Conservation (phyloP, 1,140 invertebrate species). For the Antheraea pernyi region DNA sequence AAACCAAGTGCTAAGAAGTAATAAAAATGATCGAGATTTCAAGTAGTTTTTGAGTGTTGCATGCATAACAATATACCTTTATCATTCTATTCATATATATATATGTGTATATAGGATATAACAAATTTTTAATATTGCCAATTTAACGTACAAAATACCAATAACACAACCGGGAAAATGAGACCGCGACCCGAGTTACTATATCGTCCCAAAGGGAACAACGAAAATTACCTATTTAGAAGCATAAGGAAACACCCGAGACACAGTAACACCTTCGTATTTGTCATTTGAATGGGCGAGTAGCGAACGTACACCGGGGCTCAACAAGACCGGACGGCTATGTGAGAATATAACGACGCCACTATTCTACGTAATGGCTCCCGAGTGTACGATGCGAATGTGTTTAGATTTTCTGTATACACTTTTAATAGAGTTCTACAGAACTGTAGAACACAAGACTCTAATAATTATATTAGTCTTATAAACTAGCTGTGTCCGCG, state of each 20-base stretch:
- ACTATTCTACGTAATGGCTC: background rate
- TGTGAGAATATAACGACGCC: background rate
- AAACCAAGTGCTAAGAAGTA: no score
- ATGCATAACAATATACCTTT: no score
- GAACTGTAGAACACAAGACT: no score
- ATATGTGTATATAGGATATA: no score
- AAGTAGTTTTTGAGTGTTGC: no score
- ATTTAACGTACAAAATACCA: background rate
- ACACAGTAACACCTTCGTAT: background rate
- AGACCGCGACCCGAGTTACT: background rate
- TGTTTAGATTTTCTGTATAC: background rate
- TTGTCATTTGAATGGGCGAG: background rate
- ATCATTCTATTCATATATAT: no score
- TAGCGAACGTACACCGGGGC: background rate
- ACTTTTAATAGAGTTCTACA: background rate
- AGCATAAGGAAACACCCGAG: background rate
- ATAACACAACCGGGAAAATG: background rate
- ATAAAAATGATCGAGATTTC: no score
- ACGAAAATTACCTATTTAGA: conserved; percentile 1
- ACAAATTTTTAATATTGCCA: no score
- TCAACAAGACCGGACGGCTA: background rate
- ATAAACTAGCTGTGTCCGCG: no score
- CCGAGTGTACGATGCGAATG: background rate
- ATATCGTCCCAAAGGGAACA: background rate
- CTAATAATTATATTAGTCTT: no score